Evolutionary conservation across 2,888 invertebrate genomes (phyloP).

Genomic region (Sycophila texana): DNA sequence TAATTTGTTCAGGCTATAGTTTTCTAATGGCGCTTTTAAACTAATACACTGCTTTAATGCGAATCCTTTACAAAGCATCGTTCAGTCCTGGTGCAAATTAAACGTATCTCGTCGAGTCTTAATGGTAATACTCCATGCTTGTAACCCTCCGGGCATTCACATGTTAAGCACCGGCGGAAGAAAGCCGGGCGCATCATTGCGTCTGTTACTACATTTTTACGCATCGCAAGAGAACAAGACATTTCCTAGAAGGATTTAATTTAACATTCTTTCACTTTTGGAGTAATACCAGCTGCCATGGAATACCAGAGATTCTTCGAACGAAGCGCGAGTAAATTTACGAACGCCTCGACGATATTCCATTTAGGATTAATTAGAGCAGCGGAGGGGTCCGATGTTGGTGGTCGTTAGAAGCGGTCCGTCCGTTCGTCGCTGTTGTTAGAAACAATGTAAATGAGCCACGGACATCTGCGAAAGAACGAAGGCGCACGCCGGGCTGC

Average conservation of each 20-base stretch:
- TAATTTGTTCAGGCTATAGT: too few species aligned
- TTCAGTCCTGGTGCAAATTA: slow-evolving; percentile 27
- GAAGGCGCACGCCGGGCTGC: background rate
- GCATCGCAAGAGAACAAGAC: background rate
- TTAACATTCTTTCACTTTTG: too few species aligned
- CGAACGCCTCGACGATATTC: too few species aligned
- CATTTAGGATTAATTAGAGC: too few species aligned
- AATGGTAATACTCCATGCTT: background rate
- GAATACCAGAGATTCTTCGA: too few species aligned
- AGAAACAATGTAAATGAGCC: background rate
- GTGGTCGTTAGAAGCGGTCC: background rate
- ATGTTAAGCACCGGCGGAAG: slow-evolving; percentile 9
- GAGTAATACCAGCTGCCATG: too few species aligned
- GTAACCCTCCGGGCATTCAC: slow-evolving; percentile 1
- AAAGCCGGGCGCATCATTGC: background rate
- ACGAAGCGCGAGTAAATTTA: too few species aligned
- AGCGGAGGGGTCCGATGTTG: background rate
- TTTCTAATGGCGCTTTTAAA: slow-evolving; percentile 8
- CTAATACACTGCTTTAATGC: background rate
- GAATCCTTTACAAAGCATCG: background rate
- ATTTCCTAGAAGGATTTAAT: too few species aligned
- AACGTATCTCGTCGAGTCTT: slow-evolving; percentile 12
- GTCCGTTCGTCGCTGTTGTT: background rate
- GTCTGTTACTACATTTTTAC: slow-evolving; percentile 21
- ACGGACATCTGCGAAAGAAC: background rate